Evolutionary conservation across 1,140 invertebrate species (phyloP), one percentile per base, ranked within the genome.

Genomic region (Drosophila baimaii): DNA sequence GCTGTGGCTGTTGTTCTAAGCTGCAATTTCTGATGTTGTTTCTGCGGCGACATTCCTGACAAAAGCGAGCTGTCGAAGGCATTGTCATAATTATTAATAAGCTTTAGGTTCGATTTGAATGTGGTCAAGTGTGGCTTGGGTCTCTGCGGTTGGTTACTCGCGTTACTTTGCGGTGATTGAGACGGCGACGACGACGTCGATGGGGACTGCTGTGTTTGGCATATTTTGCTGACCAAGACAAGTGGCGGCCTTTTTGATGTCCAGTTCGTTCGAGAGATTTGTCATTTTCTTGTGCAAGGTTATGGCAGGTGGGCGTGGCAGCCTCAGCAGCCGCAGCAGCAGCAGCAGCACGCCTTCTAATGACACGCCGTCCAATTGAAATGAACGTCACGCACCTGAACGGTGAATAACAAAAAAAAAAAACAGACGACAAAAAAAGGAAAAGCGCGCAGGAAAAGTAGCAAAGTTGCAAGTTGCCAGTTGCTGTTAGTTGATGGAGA

Each of bases 41-140:
- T 33, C 44, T 47, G 73, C 73, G 33, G 59, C 71, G 77, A 69
- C 80, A 88, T 89, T 89, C 83, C 84, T 64, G 49, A 65, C 54
- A 58, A 63, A 29, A 35, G 39, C 55, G 31, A 35, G 44, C 62
- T 49, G 55, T 77, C 73, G 63, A 37, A 21, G 73, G 71, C 72
- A 63, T 80, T 89, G 84, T 89, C 84, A 89, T 80, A 88, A 80
- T 89, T 84, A 89, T 88, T 84, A 88, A 78, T 89, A 74, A 80
- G 84, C 69, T 12, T 33, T 8, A 27, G 47, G 54, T 68, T 71
- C 66, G 57, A 77, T 80, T 88, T 83, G 66, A 86, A 83, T 85
- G 82, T 57, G 81, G 80, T 83, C 80, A 77, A 85, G 82, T 65
- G 64, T 44, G 46, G 35, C 17, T 46, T 35, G 33, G 64, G 55